A percentile compares a stretch with the other conserved stretches of the same genome.
These are phyloP conservation scores for Drosophila eohydei DNA, from an alignment of 2,888 invertebrate genomes.

Conservation along the genomic window DNA sequence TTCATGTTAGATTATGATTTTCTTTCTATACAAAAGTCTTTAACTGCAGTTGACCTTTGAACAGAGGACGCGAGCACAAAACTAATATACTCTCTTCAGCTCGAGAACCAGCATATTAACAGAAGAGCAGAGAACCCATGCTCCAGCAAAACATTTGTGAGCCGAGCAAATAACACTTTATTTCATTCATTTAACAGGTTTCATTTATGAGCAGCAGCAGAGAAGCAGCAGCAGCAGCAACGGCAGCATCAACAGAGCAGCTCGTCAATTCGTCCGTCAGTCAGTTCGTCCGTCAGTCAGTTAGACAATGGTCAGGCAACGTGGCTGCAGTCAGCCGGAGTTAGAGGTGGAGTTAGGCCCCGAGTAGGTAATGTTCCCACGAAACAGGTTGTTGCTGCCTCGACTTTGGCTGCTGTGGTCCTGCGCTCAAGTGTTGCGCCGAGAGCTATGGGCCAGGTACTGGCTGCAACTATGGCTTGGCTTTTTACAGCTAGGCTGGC, in stretches of 20 bases:
- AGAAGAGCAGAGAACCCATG: slow-evolving; percentile 24
- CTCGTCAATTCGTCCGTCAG: slow-evolving; percentile 46
- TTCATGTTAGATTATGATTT: too few relatives aligned
- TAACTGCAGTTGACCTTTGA: background rate
- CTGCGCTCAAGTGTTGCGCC: slow-evolving; percentile 75
- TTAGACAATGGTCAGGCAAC: slow-evolving; percentile 62
- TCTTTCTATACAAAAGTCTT: background rate
- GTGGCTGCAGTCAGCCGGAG: slow-evolving; percentile 41
- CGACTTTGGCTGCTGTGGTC: slow-evolving; percentile 26
- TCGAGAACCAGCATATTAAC: slow-evolving; percentile 42
- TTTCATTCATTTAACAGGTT: slow-evolving; percentile 85
- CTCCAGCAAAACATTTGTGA: slow-evolving; percentile 74
- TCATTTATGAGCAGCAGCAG: slow-evolving; percentile 82
- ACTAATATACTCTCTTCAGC: background rate
- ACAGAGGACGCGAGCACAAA: background rate
- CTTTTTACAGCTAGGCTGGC: slow-evolving; percentile 72
- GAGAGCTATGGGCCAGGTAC: slow-evolving; percentile 78
- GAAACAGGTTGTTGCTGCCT: slow-evolving; percentile 82
- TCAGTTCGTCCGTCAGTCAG: slow-evolving; percentile 18
- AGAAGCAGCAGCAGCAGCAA: slow-evolving; percentile 19
- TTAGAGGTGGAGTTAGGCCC: slow-evolving; percentile 50
- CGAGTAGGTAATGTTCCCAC: slow-evolving; percentile 85
- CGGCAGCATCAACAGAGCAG: slow-evolving; percentile 33
- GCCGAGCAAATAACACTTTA: slow-evolving; percentile 84
- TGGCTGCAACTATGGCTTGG: slow-evolving; percentile 56